phyloP scores from a whole-genome alignment of 2,888 invertebrate species.

The Clostera curtula region DNA sequence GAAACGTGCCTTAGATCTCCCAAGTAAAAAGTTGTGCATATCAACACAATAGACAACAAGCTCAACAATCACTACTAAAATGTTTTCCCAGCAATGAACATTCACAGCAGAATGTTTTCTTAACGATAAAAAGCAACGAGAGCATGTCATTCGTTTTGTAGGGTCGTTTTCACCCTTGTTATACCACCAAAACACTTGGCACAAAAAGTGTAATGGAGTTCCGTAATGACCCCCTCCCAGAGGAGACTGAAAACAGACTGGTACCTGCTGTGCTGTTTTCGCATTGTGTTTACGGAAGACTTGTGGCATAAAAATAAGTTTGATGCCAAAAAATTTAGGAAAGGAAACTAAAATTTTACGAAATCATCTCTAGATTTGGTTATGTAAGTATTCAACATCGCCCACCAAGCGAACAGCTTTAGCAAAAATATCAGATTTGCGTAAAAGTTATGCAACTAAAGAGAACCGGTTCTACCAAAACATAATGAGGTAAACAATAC shows the following conservation, averaged over 20 bases:
- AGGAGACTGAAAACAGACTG: slow-evolving; percentile 51
- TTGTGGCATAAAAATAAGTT: background rate
- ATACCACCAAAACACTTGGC: slow-evolving; percentile 71
- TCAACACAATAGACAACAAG: background rate
- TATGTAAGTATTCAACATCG: no score
- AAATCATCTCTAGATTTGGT: no score
- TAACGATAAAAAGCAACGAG: slow-evolving; percentile 54
- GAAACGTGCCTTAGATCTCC: no score
- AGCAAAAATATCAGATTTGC: no score
- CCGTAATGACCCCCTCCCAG: slow-evolving; percentile 67
- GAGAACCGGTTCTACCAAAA: no score
- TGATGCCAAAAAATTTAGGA: background rate
- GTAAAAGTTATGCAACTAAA: no score
- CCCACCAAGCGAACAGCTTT: no score
- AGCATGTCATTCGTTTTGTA: slow-evolving; percentile 64
- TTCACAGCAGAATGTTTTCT: slow-evolving; percentile 29
- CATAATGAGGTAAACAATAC: no score
- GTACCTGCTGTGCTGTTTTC: slow-evolving; percentile 51
- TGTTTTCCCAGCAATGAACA: slow-evolving; percentile 9
- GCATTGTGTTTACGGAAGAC: slow-evolving; percentile 13
- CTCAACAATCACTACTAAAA: background rate
- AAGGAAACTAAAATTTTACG: no score
- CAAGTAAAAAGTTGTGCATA: no score
- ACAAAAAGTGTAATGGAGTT: slow-evolving; percentile 73
- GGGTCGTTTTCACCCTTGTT: slow-evolving; percentile 74